phyloP scores from a whole-genome alignment of 1,140 invertebrate species.

The Leptinotarsa lineolata region DNA sequence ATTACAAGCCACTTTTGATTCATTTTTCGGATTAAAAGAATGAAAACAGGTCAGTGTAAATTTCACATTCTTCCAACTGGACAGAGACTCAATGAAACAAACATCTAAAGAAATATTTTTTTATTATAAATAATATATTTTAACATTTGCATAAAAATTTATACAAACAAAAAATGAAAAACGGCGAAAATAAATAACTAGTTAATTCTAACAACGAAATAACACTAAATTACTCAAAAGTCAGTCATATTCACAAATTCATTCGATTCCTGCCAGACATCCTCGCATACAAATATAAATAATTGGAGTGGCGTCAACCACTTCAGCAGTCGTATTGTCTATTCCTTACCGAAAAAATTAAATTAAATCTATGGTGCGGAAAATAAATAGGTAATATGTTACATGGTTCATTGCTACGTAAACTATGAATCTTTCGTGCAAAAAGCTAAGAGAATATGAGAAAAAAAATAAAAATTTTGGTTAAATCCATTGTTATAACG shows the following conservation, averaged over 20 bases:
- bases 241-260: not conserved
- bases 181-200: slow-evolving; percentile 9
- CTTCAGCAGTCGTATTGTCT: not conserved
- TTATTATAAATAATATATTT: slow-evolving; percentile 4
- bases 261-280: not conserved
- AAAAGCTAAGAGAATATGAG: too few species aligned
- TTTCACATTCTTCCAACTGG: too few species aligned
- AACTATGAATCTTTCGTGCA: too few species aligned
- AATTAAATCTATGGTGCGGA: not conserved
- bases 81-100: too few species aligned
- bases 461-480: too few species aligned
- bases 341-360: slow-evolving; percentile 3
- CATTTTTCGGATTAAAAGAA: too few species aligned
- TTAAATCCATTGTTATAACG: too few species aligned
- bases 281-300: not conserved
- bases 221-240: not conserved
- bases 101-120: not conserved
- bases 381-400: slow-evolving; percentile 1
- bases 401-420: not conserved
- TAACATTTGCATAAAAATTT: slow-evolving; percentile 1
- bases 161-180: not conserved
- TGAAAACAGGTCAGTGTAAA: too few species aligned
- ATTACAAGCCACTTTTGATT: too few species aligned
- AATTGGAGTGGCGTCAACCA: not conserved
- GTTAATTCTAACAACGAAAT: not conserved